phyloP scores from a whole-genome alignment of 2,113 vertebrate genomes.

The Triplophysa rosa region DNA sequence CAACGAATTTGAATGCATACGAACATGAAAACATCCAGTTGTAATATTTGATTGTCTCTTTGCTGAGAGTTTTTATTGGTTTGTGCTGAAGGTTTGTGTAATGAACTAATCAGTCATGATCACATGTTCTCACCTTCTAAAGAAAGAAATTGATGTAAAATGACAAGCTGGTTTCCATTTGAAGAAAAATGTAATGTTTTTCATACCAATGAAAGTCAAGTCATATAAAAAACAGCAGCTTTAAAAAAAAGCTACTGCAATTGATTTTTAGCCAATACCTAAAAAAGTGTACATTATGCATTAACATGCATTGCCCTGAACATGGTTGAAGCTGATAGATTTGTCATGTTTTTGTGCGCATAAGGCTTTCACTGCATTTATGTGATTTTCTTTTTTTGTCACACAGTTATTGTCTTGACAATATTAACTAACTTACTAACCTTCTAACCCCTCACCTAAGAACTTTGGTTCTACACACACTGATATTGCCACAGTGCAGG shows the following conservation, averaged over 20 bases:
- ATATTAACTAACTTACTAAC: background rate
- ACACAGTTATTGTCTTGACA: background rate
- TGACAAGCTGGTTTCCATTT: background rate
- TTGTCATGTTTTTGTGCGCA: slow-evolving; percentile 28
- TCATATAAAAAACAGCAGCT: background rate
- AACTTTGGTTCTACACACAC: background rate
- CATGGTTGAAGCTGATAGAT: slow-evolving; percentile 17
- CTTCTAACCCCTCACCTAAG: background rate
- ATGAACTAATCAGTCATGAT: slow-evolving; percentile 31
- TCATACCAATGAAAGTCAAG: no score
- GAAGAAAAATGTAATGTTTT: background rate
- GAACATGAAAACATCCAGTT: slow-evolving; percentile 19
- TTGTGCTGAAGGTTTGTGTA: slow-evolving; percentile 36
- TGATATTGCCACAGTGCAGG: slow-evolving; percentile 60
- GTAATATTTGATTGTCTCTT: slow-evolving; percentile 35
- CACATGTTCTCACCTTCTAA: background rate
- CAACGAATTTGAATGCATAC: background rate
- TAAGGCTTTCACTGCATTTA: slow-evolving; percentile 47
- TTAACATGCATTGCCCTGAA: background rate
- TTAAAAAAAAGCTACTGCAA: background rate
- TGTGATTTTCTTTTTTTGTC: background rate
- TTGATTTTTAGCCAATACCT: background rate
- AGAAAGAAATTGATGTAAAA: background rate
- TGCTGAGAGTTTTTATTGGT: slow-evolving; percentile 19
- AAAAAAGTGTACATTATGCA: background rate